phyloP scores from a whole-genome alignment of 1,140 invertebrate genomes.

The Coelopa frigida region DNA sequence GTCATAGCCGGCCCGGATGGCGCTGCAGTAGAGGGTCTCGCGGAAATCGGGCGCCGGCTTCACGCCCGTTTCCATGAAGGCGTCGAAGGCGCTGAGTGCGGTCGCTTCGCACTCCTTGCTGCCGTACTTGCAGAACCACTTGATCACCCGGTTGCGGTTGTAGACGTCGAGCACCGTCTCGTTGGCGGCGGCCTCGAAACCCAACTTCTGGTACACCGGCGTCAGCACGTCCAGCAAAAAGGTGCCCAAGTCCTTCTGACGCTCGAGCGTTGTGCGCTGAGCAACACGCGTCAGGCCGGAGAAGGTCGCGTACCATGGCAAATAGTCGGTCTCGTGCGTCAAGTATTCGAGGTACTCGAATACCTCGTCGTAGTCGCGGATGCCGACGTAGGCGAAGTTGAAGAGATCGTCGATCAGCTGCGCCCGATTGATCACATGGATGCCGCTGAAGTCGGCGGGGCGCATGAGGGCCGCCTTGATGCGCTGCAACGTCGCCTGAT shows the following conservation, averaged over 20 bases:
- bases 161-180: constrained; percentile 33
- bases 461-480: constrained; percentile 44
- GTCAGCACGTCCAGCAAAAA: constrained; percentile 21
- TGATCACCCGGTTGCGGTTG: constrained; percentile 37
- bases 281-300: constrained; percentile 18
- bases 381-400: constrained; percentile 54
- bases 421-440: constrained; percentile 64
- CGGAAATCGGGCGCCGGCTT: constrained; percentile 48
- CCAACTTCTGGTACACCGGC: constrained; percentile 19
- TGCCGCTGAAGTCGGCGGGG: constrained; percentile 42
- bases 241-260: constrained; percentile 19
- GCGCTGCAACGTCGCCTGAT: constrained; percentile 47
- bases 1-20: constrained; percentile 40
- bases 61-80: not conserved
- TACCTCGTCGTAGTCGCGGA: constrained; percentile 47
- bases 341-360: constrained; percentile 50
- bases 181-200: constrained; percentile 9
- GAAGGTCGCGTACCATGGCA: constrained; percentile 51
- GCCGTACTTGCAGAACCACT: constrained; percentile 49
- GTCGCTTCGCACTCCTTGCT: constrained; percentile 42
- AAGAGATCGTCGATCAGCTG: constrained; percentile 72
- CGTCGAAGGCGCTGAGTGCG: constrained; percentile 14
- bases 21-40: constrained; percentile 52
- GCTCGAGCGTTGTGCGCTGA: constrained; percentile 15
- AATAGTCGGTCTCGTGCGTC: constrained; percentile 47